Evolutionary conservation across 2,797 vertebrate species (phyloP), one percentile per base, ranked within the genome.

Genomic region (Crocodylus rhombifer): DNA sequence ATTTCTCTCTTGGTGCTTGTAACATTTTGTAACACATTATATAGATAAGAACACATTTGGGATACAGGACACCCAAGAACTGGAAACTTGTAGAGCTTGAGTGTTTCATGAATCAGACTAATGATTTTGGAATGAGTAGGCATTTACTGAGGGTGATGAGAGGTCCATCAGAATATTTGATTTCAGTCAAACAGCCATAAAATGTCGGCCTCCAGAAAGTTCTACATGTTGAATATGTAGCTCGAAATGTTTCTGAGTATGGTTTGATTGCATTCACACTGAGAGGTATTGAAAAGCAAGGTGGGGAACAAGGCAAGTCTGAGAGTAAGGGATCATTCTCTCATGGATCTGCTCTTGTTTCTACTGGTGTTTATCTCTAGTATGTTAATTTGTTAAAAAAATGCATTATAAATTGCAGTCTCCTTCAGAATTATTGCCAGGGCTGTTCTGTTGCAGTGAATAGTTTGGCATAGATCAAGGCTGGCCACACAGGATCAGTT

Each of bases 181-280:
- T 91, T 97, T 94, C 91, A 90, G 95, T 92, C 74, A 94, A 95
- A 93, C 25, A 74, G 81, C 20, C 86, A 55, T 71, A 90, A 90
- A 91, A 96, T 95, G 96, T 96, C 94, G 92, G 92, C 95, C 93
- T 81, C 83, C 90, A n/a, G 28, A 75, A 96, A 93, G 63, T 83
- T 91, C 91, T 95, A 84, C 95, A 92, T 79, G 77, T 87, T 75
- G 94, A 96, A 87, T 6, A 81, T 82, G 76, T 80, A 79, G 82
- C 84, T 96, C 91, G 87, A 95, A 86, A 91, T 81, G 80, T 84
- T 83, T 80, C 65, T 1, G 2, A 57, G 36, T 12, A 23, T 0
- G 2, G 51, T 30, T 92, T 95, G 95, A 94, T 83, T 90, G 91
- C 26, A 1, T 26, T 74, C 93, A 88, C 21, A 74, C 93, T 94